phyloP scores from a whole-genome alignment of 2,797 vertebrate genomes.

The Phalloptychus januarius region DNA sequence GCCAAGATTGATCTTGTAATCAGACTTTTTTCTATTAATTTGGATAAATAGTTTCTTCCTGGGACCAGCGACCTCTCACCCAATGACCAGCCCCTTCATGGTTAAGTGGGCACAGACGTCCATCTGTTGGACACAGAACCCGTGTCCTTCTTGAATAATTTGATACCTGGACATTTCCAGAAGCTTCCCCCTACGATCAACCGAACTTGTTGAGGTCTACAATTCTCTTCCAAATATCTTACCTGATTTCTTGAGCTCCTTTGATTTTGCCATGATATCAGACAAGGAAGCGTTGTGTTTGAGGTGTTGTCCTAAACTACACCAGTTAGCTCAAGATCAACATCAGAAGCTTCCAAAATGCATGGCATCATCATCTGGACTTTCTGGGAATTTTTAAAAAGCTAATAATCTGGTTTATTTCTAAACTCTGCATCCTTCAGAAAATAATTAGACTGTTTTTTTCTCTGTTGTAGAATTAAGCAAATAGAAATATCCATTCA shows the following conservation, averaged over 20 bases:
- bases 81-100: neutral
- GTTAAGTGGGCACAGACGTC: neutral
- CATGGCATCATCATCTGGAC: neutral
- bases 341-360: neutral
- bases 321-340: neutral
- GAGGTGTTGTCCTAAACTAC: neutral
- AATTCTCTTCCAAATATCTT: neutral
- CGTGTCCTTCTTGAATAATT: neutral
- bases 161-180: neutral
- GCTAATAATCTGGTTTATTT: neutral
- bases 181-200: neutral
- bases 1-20: neutral
- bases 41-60: neutral
- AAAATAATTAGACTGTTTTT: neutral
- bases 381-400: neutral
- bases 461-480: neutral
- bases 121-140: neutral
- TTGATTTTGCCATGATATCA: neutral
- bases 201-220: neutral
- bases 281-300: neutral
- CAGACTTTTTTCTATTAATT: neutral
- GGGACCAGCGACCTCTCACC: no score
- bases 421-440: neutral
- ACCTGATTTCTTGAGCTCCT: neutral
- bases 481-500: neutral